phyloP scores from a whole-genome alignment of 2,797 vertebrate species.

The Thaleichthys pacificus region DNA sequence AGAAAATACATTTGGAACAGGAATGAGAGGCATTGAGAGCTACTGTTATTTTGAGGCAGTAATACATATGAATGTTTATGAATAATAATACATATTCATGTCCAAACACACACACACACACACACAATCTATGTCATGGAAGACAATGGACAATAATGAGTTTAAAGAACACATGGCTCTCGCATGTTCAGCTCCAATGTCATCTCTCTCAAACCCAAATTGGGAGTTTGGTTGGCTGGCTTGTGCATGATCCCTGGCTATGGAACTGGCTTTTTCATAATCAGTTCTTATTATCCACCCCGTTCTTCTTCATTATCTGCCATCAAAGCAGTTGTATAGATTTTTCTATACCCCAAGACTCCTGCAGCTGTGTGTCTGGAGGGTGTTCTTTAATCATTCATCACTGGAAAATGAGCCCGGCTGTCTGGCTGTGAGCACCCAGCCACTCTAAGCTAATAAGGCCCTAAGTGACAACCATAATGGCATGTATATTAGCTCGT shows the following conservation, averaged over 20 bases:
- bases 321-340: neutral
- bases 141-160: neutral
- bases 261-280: neutral
- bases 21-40: neutral
- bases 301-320: neutral
- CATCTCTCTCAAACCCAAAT: neutral
- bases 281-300: neutral
- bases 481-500: neutral
- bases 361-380: constrained; percentile 2
- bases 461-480: neutral
- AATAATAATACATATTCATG: neutral
- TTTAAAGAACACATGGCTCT: neutral
- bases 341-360: constrained; percentile 2
- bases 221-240: neutral
- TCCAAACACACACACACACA: neutral
- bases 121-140: neutral
- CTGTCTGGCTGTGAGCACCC: constrained; percentile 1
- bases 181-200: neutral
- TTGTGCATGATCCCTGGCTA: neutral
- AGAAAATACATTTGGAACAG: neutral
- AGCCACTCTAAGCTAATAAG: constrained; percentile 13
- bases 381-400: neutral
- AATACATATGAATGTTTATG: neutral
- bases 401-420: neutral
- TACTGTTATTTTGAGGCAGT: neutral